Evolutionary conservation across 1,140 invertebrate species (phyloP), one percentile per base, ranked within the genome.

Genomic region (Pachypsylla venusta): DNA sequence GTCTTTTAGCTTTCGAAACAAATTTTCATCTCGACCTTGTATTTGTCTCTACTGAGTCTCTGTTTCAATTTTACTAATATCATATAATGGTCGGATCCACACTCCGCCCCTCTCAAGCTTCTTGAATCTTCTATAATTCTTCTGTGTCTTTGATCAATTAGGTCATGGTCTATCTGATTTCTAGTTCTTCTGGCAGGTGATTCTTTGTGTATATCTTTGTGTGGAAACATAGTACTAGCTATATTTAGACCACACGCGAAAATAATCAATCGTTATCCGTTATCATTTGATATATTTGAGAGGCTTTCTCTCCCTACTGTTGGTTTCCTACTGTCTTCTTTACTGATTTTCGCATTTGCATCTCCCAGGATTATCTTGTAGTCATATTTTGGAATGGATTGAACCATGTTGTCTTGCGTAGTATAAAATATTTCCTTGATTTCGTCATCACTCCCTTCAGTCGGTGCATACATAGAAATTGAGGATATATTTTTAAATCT

Each of bases 271-370:
- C 58, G 54, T 25, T 54, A 25, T 3, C 60, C 64, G 59, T 65
- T 65, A 26, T 62, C 61, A 57, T 62, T 64, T 10, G 54, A 35
- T 26, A 13, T 12, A 22, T 58, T 16, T 61, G 71, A 61, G 61
- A 61, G 54, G 66, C 69, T 55, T 56, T 73, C 40, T 42, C 72
- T 56, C 62, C 69, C n/a, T 63, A 70, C 61, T 42, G 58, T 62
- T 1, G 25, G 16, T 24, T 54, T 58, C 42, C 40, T 55, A 30
- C 12, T 24, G 13, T 61, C 40, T 54, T 63, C 60, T 39, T 25
- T 53, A 7, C 60, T 57, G 14, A 59, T 53, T 57, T 62, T 62
- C 16, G 62, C 57, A 53, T 62, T 64, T 19, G 25, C 28, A 54
- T 62, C 60, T 2, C 62, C 60, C 25, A 64, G 20, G 14, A 60